Evolutionary conservation across 2,797 vertebrate genomes (phyloP).

Genomic region (Delichon dasypus): DNA sequence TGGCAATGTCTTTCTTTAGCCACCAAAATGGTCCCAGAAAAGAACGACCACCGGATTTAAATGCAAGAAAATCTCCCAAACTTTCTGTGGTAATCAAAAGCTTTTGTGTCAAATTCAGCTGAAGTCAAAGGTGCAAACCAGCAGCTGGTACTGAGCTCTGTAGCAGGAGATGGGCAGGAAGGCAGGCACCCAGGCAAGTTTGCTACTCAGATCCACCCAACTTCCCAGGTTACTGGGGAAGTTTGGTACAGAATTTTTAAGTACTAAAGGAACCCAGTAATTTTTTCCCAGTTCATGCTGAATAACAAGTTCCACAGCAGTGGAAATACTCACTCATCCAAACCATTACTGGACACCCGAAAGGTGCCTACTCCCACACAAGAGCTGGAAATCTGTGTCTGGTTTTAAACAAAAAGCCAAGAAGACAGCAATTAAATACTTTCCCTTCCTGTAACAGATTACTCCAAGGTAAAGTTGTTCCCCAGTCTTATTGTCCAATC

Average conservation of each 20-base stretch:
- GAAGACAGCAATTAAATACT: neutral
- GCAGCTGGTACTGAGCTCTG: rapidly evolving
- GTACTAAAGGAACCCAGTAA: neutral
- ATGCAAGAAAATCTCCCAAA: neutral
- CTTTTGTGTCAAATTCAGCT: neutral
- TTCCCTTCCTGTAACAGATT: neutral
- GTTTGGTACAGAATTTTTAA: neutral
- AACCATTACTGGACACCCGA: neutral
- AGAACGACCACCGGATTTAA: neutral
- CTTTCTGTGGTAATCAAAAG: neutral
- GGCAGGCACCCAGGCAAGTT: neutral
- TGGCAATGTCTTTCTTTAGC: neutral
- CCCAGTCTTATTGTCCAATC: neutral
- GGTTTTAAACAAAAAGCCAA: neutral
- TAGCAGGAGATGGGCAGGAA: neutral
- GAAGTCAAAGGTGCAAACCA: neutral
- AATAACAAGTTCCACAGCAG: neutral
- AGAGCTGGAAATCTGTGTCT: neutral
- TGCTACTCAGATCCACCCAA: neutral
- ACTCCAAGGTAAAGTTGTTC: neutral
- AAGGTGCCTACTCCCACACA: neutral
- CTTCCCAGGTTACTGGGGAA: neutral
- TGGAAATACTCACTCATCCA: neutral
- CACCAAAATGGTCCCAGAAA: neutral
- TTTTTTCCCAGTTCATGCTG: neutral